Percentiles rank a stretch among this genome's conserved stretches.
Conservation (phyloP, 2,888 invertebrate genomes). For the Scaptomyza cyrtandrae region DNA sequence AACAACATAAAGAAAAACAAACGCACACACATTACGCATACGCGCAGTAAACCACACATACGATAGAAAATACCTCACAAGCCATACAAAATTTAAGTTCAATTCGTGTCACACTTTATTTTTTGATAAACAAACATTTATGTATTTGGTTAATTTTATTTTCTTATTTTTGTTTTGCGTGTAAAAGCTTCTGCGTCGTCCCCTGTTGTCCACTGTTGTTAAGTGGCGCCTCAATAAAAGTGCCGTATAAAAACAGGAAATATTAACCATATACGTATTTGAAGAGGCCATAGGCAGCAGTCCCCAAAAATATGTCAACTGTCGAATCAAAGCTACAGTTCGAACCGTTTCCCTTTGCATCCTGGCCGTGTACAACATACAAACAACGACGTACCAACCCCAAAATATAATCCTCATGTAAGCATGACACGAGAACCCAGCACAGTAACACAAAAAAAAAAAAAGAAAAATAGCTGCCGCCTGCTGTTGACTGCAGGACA, state of each 20-base stretch:
- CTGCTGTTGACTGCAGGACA: slow-evolving; percentile 26
- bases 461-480: slow-evolving; percentile 21
- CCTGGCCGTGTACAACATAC: slow-evolving; percentile 17
- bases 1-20: slow-evolving; percentile 47
- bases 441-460: slow-evolving; percentile 34
- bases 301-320: slow-evolving; percentile 66
- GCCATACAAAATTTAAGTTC: slow-evolving; percentile 14
- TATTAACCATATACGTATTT: slow-evolving; percentile 25
- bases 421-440: slow-evolving; percentile 57
- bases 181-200: slow-evolving; percentile 10
- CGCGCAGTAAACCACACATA: slow-evolving; percentile 22
- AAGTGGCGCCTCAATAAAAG: slow-evolving; percentile 20
- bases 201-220: too few relatives aligned
- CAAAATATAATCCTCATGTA: slow-evolving; percentile 74
- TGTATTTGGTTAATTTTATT: slow-evolving; percentile 49
- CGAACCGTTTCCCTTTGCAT: slow-evolving; percentile 17
- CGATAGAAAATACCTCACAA: neutral
- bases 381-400: slow-evolving; percentile 33
- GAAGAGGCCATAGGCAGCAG: slow-evolving; percentile 8
- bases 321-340: slow-evolving; percentile 53
- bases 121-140: slow-evolving; percentile 24
- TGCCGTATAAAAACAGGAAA: slow-evolving; percentile 12
- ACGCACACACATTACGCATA: slow-evolving; percentile 40
- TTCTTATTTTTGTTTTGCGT: slow-evolving; percentile 40
- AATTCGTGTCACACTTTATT: slow-evolving; percentile 28